Conservation (phyloP, 1,140 invertebrate species). For the Solen grandis region DNA sequence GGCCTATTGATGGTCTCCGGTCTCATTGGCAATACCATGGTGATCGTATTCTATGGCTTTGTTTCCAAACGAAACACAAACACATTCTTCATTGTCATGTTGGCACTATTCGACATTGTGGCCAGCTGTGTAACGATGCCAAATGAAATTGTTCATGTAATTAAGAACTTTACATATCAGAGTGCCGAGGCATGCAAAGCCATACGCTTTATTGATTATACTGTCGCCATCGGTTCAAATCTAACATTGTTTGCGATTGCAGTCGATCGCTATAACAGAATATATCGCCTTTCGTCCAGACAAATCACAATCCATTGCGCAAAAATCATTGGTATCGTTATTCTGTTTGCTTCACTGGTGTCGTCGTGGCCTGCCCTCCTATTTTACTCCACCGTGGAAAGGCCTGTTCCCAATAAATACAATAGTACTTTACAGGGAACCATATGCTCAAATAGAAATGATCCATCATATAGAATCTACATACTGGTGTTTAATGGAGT, state of each 20-base stretch:
- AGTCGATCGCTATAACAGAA: not conserved
- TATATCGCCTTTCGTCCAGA: not conserved
- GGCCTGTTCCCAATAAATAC: not conserved
- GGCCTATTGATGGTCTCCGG: not conserved
- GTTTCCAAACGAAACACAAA: not conserved
- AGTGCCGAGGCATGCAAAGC: not conserved
- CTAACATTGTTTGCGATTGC: not conserved
- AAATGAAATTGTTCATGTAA: not conserved
- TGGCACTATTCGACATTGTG: not conserved
- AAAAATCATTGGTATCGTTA: not conserved
- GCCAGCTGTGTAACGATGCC: not conserved
- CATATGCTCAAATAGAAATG: not conserved
- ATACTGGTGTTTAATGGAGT: not conserved
- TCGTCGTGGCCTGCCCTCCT: not conserved
- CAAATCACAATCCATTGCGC: not conserved
- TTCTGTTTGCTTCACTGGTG: not conserved
- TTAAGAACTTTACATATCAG: not conserved
- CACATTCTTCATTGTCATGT: not conserved
- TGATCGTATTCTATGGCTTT: not conserved
- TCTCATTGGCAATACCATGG: not conserved
- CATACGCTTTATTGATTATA: not conserved
- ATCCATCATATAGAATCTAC: not conserved
- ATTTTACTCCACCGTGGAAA: not conserved
- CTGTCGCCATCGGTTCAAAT: not conserved
- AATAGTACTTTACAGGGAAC: not conserved